A percentile compares a stretch with the other conserved stretches of the same genome.
Evolutionary conservation across 1,140 invertebrate genomes (phyloP).

Genomic region (Latrodectus geometricus): DNA sequence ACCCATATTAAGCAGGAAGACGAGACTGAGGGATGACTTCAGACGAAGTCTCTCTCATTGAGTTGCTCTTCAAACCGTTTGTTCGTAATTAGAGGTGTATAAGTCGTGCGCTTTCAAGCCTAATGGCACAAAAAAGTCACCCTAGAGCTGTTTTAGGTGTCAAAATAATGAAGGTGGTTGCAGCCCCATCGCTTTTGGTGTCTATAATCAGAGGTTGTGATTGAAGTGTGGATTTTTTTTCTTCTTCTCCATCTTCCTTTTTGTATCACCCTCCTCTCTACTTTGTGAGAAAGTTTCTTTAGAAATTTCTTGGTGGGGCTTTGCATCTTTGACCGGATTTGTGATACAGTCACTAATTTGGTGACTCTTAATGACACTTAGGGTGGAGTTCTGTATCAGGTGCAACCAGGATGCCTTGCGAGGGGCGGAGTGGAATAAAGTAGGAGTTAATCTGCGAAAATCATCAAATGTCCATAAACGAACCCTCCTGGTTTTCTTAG

Average conservation of each 20-base stretch:
- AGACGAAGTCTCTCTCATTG: background rate
- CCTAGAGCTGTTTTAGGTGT: constrained; percentile 39
- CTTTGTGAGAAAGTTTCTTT: background rate
- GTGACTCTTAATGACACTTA: background rate
- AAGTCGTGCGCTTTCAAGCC: constrained; percentile 38
- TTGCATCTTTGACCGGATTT: background rate
- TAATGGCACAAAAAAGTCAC: constrained; percentile 36
- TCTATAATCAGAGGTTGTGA: constrained; percentile 34
- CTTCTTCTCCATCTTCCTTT: background rate
- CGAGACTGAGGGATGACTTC: background rate
- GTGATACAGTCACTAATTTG: constrained; percentile 15
- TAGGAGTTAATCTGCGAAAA: background rate
- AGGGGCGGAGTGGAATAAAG: background rate
- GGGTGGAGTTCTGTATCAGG: constrained; percentile 2
- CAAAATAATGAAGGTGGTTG: constrained; percentile 41
- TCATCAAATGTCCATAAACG: background rate
- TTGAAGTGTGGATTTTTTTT: constrained; percentile 25
- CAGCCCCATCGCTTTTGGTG: constrained; percentile 48
- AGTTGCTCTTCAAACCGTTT: constrained; percentile 17
- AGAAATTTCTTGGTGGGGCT: constrained; percentile 27
- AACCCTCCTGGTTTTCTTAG: too few species aligned
- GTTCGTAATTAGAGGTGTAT: constrained; percentile 46
- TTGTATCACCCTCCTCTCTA: background rate
- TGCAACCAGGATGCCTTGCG: constrained; percentile 16
- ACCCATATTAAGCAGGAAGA: constrained; percentile 30